These are phyloP conservation scores for Anthopleura sola DNA, from an alignment of 64 coral and sea anemone species.

Conservation along the genomic window DNA sequence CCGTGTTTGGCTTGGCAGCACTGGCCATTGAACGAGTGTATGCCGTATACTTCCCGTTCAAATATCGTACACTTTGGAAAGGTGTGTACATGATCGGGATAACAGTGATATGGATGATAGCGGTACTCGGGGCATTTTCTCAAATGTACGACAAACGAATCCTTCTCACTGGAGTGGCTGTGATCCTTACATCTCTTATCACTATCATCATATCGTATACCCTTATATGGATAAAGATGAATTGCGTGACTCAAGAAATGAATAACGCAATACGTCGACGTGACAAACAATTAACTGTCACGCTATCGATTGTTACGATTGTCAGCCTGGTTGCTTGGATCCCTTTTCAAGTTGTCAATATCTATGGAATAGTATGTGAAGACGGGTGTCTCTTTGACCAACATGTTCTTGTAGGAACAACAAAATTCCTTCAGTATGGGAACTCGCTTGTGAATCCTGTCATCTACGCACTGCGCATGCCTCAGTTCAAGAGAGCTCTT, in stretches of 20 bases:
- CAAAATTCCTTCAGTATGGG: conserved; percentile 14
- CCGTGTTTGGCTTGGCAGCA: conserved; percentile 6
- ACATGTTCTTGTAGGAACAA: background rate
- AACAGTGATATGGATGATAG: background rate
- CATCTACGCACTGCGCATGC: conserved; percentile 26
- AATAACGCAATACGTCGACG: background rate
- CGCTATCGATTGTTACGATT: background rate
- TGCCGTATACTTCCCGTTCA: conserved; percentile 12
- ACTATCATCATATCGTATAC: conserved; percentile 2
- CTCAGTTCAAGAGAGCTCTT: background rate
- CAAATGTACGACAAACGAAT: background rate
- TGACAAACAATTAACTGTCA: conserved; percentile 19
- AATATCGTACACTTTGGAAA: conserved; percentile 3
- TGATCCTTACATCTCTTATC: background rate
- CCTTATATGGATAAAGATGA: conserved; percentile 3
- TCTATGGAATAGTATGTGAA: background rate
- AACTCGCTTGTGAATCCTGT: conserved; percentile 24
- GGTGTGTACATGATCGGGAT: background rate
- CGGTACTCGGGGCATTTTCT: background rate
- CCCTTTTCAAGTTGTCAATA: conserved; percentile 4
- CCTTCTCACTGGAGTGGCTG: background rate
- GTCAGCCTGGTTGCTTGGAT: conserved; percentile 3
- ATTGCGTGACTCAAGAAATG: background rate
- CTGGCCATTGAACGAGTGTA: conserved; percentile 17
- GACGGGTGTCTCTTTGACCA: background rate